These are phyloP conservation scores for Dermolepida albohirtum DNA, from an alignment of 2,888 invertebrate species.

Conservation along the genomic window DNA sequence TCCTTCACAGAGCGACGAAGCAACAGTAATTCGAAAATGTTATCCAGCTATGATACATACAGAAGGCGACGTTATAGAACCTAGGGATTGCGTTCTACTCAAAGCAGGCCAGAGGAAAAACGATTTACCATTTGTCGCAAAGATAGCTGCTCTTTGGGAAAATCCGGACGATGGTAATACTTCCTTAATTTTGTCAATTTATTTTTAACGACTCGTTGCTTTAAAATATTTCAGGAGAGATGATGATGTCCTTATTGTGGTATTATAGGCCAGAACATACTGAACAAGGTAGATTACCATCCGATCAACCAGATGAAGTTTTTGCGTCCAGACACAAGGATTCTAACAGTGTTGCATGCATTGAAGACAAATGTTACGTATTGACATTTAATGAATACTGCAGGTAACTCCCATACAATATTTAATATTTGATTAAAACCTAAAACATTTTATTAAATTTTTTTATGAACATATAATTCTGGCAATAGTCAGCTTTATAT, in stretches of 20 bases:
- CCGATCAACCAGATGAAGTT: conserved; percentile 90
- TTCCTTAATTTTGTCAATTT: conserved; percentile 8
- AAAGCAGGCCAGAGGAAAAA: conserved; percentile 85
- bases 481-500: too few relatives aligned
- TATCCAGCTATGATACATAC: conserved; percentile 91
- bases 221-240: conserved; percentile 77
- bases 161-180: conserved; percentile 89
- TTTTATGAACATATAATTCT: too few relatives aligned
- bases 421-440: too few relatives aligned
- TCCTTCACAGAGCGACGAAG: conserved; percentile 77
- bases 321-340: conserved; percentile 96
- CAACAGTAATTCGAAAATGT: conserved; percentile 81
- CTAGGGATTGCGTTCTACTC: conserved; percentile 91
- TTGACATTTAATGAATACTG: conserved; percentile 97
- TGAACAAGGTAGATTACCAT: conserved; percentile 84
- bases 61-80: conserved; percentile 87
- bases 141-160: conserved; percentile 95
- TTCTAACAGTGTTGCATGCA: conserved; percentile 95
- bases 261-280: conserved; percentile 98
- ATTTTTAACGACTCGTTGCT: not conserved
- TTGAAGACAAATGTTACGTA: conserved; percentile 97
- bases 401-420: conserved; percentile 71
- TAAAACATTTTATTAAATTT: too few relatives aligned
- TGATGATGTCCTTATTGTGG: conserved; percentile 98
- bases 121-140: conserved; percentile 94